Conservation (phyloP, 37 sponge, comb jelly and placozoan species). For the Chondrosia reniformis region DNA sequence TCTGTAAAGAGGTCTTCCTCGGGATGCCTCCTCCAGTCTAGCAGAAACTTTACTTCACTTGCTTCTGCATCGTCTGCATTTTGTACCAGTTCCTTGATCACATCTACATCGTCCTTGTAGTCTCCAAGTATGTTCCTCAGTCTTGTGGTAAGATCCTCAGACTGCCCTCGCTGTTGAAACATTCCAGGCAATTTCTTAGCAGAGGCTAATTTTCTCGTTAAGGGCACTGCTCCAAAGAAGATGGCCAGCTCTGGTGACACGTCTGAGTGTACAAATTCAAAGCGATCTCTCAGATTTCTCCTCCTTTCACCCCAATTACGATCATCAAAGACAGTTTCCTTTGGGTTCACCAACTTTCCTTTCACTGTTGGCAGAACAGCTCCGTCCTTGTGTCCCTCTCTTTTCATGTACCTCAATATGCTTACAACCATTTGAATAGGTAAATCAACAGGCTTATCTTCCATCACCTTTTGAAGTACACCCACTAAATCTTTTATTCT, state of each 20-base stretch:
- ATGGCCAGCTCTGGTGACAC: conserved; percentile 24
- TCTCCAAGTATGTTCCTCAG: conserved; percentile 55
- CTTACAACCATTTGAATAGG: neutral
- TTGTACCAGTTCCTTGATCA: conserved; percentile 85
- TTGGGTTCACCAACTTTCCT: too few species aligned
- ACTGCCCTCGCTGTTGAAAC: conserved; percentile 18
- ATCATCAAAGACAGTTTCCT: conserved; percentile 10
- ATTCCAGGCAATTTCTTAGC: conserved; percentile 28
- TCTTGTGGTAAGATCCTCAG: conserved; percentile 58
- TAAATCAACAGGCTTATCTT: too few species aligned
- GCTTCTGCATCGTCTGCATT: conserved; percentile 92
- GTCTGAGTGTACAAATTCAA: conserved; percentile 34
- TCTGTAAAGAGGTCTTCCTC: conserved; percentile 27
- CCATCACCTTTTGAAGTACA: too few species aligned
- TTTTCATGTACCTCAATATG: neutral
- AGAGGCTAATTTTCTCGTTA: conserved; percentile 46
- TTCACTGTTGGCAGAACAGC: neutral
- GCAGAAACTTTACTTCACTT: conserved; percentile 64
- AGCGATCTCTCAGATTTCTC: neutral
- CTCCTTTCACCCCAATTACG: neutral
- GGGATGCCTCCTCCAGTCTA: conserved; percentile 70
- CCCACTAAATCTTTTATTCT: too few species aligned
- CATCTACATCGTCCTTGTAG: conserved; percentile 58
- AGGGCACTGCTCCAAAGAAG: conserved; percentile 49
- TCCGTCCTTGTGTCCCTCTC: neutral